Base-by-base conservation (phyloP, 2,797 vertebrate genomes). In the Rhinogobio ventralis region DNA sequence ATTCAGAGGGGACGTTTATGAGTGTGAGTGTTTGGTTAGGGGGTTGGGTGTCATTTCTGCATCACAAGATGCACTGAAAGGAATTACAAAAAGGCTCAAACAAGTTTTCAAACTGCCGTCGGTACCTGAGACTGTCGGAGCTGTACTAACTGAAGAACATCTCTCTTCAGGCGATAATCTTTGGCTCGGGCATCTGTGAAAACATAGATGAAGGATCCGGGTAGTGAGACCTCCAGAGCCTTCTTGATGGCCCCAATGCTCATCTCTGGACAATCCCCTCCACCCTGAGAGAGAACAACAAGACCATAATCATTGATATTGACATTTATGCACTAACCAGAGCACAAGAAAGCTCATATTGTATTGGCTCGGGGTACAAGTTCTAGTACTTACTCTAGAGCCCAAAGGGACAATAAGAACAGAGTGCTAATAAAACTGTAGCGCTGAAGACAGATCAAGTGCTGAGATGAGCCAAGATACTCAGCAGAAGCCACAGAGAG, bases 191-290 rank as follows among this genome's bases (percentile, higher is more conserved):
- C 98, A 0, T 99, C 98, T 0, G 98, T 97, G 92, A 99, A 99
- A 83, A 99, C 97, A 0, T 97, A 99, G 91, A 99, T 89, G 76
- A 97, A 99, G 80, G 98, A 99, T 62, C 97, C 95, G 0, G 98
- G 97, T 71, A 96, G 92, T 0, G 97, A 97, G 51, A 98, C 93
- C 87, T 99, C 97, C 90, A 98, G 91, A 0, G 98, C 98, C 64
- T 92, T 95, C 90, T 96, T 96, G 89, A 99, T 97, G 90, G 98
- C 98, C 5, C 96, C 97, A 49, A 99, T 92, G 0, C 98, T 99
- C 98, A 99, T 99, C 93, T 99, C 97, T 0, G 98, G 98, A 88
- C 98, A 99, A 91, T 99, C 98, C 0, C 98, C 98, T 0, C 98
- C 98, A 0, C 98, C 98, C 98, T 99, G 90, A 13, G 71, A 51